These are phyloP conservation scores for Hartigia nigra DNA, from an alignment of 2,888 invertebrate species.

Conservation along the genomic window DNA sequence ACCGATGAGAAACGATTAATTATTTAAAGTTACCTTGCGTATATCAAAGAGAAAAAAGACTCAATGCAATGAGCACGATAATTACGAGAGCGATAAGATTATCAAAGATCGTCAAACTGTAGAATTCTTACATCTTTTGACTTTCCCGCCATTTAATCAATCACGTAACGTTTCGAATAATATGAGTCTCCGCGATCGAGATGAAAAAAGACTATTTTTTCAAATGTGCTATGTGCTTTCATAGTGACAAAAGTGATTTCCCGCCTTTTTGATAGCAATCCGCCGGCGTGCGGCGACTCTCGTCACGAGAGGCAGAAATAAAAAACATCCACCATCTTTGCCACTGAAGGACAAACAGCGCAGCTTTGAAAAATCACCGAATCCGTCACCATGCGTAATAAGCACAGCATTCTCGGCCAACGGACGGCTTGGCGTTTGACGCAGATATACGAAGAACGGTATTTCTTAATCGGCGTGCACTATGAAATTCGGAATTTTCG, in stretches of 20 bases:
- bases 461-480: constrained; percentile 21
- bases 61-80: not conserved
- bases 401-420: constrained; percentile 12
- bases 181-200: not conserved
- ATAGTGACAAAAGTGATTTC: constrained; percentile 36
- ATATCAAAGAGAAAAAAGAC: not conserved
- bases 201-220: not conserved
- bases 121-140: constrained; percentile 16
- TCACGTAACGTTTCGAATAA: constrained; percentile 5
- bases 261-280: constrained; percentile 51
- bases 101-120: constrained; percentile 46
- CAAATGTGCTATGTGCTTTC: not conserved
- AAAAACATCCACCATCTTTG: constrained; percentile 60
- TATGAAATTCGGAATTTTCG: constrained; percentile 39
- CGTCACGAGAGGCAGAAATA: constrained; percentile 37
- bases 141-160: constrained; percentile 34
- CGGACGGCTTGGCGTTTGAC: constrained; percentile 11
- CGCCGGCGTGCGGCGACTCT: constrained; percentile 41
- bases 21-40: not conserved
- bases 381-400: constrained; percentile 28
- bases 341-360: constrained; percentile 59
- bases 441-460: not conserved
- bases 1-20: not conserved
- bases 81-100: constrained; percentile 45
- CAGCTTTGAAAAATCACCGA: constrained; percentile 51